Base-by-base conservation (phyloP, 2,113 vertebrate genomes). In the Hiodon tergisus region DNA sequence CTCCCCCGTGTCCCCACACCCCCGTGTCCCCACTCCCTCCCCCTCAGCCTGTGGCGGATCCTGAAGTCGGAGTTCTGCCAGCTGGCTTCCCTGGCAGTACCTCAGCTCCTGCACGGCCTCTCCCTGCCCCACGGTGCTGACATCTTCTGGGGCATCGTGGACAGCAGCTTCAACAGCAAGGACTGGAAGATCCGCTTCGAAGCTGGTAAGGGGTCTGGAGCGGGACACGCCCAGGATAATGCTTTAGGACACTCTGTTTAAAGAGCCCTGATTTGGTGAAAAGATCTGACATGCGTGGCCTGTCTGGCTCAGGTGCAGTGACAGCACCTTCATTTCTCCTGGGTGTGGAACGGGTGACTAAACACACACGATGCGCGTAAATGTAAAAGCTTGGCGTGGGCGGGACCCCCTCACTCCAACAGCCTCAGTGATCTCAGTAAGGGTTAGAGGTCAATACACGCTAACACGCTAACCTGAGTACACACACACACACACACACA, bases 151-250 rank as follows among this genome's bases (percentile, higher is more conserved):
- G 95, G 92, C 80, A 93, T 98, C 80, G 95, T 98, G 84, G 96
- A 98, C 73, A 93, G 89, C 82, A 96, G 94, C 84, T 99, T 99
- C 84, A 99, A 99, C 89, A 98, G 91, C 89, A 95, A 96, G 86
- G 96, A 99, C 82, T 99, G 97, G 97, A 98, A 99, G 89, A 95
- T 94, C 78, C 94, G 97, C 71, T 99, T 99, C 86, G 95, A 99
- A 95, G 96, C 97, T 90, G 97, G 97, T 98, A 87, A 76, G 87
- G 81, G 47, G 78, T 31, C 67, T 58, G 6, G 73, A 14, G 77
- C 52, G 0, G 61, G 9, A 2, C 5, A 0, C 63, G 0, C 74
- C 62, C 80, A 9, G 50, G 5, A 74, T 10, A 55, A 48, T 61
- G 3, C 59, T 82, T 58, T 60, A 69, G 67, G 46, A 11, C 4